Evolutionary conservation across 1,140 invertebrate species (phyloP), one percentile per base, ranked within the genome.

Genomic region (Lasioglossum baleicum): DNA sequence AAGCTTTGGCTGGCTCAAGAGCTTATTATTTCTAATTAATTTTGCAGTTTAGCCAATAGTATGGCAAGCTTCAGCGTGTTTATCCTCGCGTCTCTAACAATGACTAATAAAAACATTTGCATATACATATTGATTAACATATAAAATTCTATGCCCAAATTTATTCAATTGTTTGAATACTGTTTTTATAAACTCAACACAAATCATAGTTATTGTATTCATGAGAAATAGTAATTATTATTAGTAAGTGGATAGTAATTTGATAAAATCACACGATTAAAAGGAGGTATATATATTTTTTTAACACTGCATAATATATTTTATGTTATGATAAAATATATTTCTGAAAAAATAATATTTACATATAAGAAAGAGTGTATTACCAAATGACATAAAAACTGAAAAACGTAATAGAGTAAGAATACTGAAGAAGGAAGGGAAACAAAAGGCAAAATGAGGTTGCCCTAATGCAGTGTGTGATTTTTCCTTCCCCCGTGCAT

Each of bases 391-490:
- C 15, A 44, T 69, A 73, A 35, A 70, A 65, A 13, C 67, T 63
- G 31, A 60, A 68, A 77, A 82, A 76, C 22, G 1, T 31, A 64
- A 75, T 75, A 81, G 53, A 71, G 26, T 61, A 80, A 77, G 68
- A 77, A 77, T 75, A 83, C 75, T 82, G 73, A 78, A 77, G 80
- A 80, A 79, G 69, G 77, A 72, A 66, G 72, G 82, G 74, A 86
- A 86, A 87, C 42, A 71, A n/a, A 64, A 81, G 67, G 82, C 75
- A 75, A 88, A 80, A 81, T 81, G 80, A 89, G 88, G 83, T 92
- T 90, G 83, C 90, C 92, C 92, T 93, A 93, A 93, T 92, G 91
- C 90, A 92, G 90, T 92, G 88, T 93, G 87, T 93, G 92, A 91
- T 93, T 93, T 92, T 90, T 93, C 90, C 90, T 91, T 92, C 88